Base-by-base conservation (phyloP, 2,888 invertebrate species). In the Carterocephalus palaemon region DNA sequence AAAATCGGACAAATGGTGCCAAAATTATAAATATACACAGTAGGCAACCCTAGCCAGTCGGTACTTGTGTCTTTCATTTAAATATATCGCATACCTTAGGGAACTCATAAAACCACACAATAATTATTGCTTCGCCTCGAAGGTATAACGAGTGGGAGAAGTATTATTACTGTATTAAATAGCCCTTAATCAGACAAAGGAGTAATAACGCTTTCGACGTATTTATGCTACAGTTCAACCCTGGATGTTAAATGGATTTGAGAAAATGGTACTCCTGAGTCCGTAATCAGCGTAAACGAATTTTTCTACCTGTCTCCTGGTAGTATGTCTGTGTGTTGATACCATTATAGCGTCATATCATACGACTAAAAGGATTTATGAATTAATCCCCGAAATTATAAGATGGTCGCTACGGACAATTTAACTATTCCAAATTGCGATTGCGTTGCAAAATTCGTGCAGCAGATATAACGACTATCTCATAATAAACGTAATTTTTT, bases 101-200 rank as follows among this genome's bases (percentile, higher is more conserved):
- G 54, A 50, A 42, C 36, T 47, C 59, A 52, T 57, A 59, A 60
- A 60, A 56, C 52, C 50, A 52, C 38, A 47, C 41, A 51, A 46
- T 59, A 60, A 59, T 60, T 60, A 59, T 58, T 57, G 54, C 52
- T 53, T 46, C 39, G 43, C 45, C 23, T 28, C 23, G 47, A 36
- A 36, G 19, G 13, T 16, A 28, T 46, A 46, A 46, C 39, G 46
- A 49, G 46, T 48, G 47, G 32, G 41, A 48, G 46, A 26, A 47
- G 53, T 51, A 43, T 53, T 49, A 53, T 57, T 52, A 52, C 49
- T 46, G 52, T 52, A 42, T 34, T 40, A 36, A 41, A 41, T 34
- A 26, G 36, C 29, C 31, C 24, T 40, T 43, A 48, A 42, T 43
- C 39, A 42, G 36, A 43, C 43, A 43, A 43, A 29, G 17, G 19